Conservation (phyloP, 64 coral and sea anemone species). For the Stichodactyla mertensii region DNA sequence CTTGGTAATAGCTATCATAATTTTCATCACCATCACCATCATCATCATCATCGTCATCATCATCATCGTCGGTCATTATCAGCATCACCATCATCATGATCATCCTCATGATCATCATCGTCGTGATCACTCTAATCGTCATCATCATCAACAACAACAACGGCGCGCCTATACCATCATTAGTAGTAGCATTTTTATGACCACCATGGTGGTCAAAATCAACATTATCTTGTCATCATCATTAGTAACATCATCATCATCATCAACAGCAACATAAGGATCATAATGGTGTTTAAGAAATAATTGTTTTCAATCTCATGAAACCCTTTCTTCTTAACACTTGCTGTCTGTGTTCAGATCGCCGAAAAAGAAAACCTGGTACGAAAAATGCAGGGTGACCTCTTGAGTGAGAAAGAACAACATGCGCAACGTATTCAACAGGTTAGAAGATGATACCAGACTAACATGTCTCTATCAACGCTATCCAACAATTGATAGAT, state of each 20-base stretch:
- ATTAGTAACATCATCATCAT: background rate
- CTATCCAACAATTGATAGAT: too few species aligned
- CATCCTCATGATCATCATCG: background rate
- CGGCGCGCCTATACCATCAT: background rate
- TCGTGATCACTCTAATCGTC: background rate
- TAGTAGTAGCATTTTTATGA: background rate
- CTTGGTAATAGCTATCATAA: background rate
- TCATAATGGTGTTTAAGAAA: too few species aligned
- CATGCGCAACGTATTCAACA: constrained; percentile 19
- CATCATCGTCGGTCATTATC: background rate
- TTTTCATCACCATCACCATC: background rate
- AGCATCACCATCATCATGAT: background rate
- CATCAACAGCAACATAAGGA: background rate
- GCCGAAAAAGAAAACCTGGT: constrained; percentile 17
- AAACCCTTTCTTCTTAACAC: background rate
- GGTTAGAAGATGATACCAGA: background rate
- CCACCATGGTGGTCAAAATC: background rate
- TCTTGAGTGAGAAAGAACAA: constrained; percentile 6
- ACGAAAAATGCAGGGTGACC: background rate
- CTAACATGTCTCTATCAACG: background rate
- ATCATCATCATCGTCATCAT: background rate
- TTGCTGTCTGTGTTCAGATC: background rate
- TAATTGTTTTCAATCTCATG: background rate
- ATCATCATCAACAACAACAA: background rate
- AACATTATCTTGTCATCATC: background rate